Evolutionary conservation across 2,797 vertebrate genomes (phyloP), one percentile per base, ranked within the genome.

Genomic region (Gadopsis bispinosus): DNA sequence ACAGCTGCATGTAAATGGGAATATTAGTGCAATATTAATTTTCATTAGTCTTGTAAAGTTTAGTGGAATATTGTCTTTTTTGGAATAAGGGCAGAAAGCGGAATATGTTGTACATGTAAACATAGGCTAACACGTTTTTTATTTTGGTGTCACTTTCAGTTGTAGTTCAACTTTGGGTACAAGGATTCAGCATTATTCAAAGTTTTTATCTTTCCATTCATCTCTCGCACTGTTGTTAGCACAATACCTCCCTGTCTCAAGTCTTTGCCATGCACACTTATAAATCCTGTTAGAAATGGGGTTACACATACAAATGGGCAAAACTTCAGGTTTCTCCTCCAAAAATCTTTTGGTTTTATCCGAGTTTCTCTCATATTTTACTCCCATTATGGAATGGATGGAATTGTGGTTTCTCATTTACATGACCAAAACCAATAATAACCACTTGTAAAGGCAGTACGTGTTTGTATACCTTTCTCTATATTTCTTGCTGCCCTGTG

Each of bases 401-500:
- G 6, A 69, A 16, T 4, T 63, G 5, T 20, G 1, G 4, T 9
- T 77, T 75, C 7, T 64, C 1, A 39, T 73, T 77, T 26, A 67
- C 12, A 33, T 17, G 19, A 56, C 3, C 20, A 60, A 80, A 45
- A 55, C 16, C 13, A 53, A 65, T 2, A 50, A 9, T 5, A 43
- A 26, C 7, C 13, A 47, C 17, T 53, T 4, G 4, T 4, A 68
- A 63, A 63, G 33, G 9, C 0, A 56, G 8, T 33, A 10, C 1
- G 1, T 51, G 2, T 12, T 6, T 69, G 19, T 19, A 20, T 95
- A 98, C 98, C 97, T 97, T 90, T 97, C 94, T 87, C 86, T 91
- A 86, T 35, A 79, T 81, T 75, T 63, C 10, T 75, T 91, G 67
- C 71, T 4, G 6, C 75, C 89, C 75, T 94, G 92, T 22, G 97